Conservation (phyloP, 2,113 vertebrate species). For the Cervus canadensis region DNA sequence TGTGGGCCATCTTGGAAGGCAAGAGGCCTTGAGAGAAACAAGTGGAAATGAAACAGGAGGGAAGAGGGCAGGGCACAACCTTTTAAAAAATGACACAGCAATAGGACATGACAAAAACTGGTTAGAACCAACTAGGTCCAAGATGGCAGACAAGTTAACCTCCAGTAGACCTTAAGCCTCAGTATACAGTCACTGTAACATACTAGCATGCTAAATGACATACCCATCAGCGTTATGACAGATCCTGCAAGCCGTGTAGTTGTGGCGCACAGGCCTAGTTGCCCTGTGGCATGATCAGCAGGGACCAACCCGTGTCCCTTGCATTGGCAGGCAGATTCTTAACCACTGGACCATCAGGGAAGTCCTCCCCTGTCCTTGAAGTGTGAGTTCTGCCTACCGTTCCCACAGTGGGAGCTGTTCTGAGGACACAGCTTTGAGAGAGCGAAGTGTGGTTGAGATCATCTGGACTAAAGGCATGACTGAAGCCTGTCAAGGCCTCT, state of each 20-base stretch:
- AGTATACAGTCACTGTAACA: neutral
- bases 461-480: neutral
- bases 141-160: neutral
- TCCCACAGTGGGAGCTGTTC: neutral
- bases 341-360: neutral
- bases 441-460: neutral
- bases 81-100: neutral
- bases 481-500: neutral
- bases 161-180: neutral
- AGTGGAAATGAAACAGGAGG: neutral
- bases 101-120: neutral
- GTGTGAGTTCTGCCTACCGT: neutral
- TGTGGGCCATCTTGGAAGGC: neutral
- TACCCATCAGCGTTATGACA: neutral
- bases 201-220: neutral
- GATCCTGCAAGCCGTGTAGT: neutral
- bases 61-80: neutral
- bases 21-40: neutral
- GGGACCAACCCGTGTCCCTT: neutral
- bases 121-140: neutral
- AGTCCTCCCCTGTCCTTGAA: neutral
- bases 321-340: neutral
- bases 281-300: neutral
- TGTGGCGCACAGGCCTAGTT: neutral
- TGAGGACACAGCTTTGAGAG: neutral